Percentiles rank a stretch among this genome's conserved stretches.
Conservation (phyloP, 1,140 invertebrate genomes). For the Stegodyphus dumicola region DNA sequence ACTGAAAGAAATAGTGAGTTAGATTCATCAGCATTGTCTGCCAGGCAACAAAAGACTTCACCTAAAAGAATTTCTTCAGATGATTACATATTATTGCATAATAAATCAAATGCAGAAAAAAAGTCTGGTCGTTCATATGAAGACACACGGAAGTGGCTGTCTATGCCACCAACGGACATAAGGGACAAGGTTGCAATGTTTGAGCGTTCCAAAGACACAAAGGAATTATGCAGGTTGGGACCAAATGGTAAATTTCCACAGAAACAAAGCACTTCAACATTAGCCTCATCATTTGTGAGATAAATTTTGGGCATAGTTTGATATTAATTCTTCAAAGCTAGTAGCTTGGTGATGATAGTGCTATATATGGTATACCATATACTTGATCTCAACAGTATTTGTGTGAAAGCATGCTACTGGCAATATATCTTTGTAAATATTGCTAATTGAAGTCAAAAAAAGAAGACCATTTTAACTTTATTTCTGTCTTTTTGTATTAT, state of each 20-base stretch:
- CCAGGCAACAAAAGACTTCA: neutral
- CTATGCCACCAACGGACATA: slow-evolving; percentile 45
- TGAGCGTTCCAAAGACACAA: slow-evolving; percentile 54
- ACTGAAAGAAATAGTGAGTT: neutral
- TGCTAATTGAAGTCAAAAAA: neutral
- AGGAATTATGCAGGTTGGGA: slow-evolving; percentile 52
- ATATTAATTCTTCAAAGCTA: neutral
- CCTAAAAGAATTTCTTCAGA: slow-evolving; percentile 4
- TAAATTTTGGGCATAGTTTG: slow-evolving; percentile 18
- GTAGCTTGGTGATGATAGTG: neutral
- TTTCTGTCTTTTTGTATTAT: neutral
- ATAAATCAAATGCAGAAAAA: slow-evolving; percentile 29
- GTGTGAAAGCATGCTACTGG: neutral
- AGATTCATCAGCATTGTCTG: neutral
- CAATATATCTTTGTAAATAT: neutral
- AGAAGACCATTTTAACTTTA: neutral
- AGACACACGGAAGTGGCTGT: slow-evolving; percentile 32
- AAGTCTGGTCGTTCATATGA: slow-evolving; percentile 32
- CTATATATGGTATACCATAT: neutral
- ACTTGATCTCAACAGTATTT: neutral
- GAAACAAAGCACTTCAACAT: slow-evolving; percentile 47
- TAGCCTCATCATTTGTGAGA: slow-evolving; percentile 58
- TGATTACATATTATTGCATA: slow-evolving; percentile 13
- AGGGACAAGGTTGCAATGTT: slow-evolving; percentile 62
- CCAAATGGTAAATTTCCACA: slow-evolving; percentile 58